A percentile compares a stretch with the other conserved stretches of the same genome.
Evolutionary conservation across 2,113 vertebrate species (phyloP).

Genomic region (Aegypius monachus): DNA sequence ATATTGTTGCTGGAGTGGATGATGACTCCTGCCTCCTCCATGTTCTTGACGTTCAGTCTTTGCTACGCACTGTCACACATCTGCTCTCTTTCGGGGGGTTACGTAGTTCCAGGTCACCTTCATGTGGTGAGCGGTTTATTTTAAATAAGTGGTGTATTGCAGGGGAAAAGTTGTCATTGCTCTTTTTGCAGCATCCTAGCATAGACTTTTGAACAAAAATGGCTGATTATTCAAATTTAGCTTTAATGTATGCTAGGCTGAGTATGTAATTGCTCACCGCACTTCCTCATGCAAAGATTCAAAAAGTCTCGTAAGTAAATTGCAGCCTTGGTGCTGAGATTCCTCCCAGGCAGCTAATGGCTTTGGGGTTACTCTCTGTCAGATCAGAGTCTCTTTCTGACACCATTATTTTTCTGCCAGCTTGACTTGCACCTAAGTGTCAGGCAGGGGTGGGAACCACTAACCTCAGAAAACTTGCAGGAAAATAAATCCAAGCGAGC

Average conservation of each 20-base stretch:
- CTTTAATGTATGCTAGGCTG: background rate
- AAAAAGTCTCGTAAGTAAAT: background rate
- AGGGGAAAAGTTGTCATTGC: background rate
- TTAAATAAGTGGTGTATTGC: background rate
- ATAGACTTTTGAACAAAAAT: background rate
- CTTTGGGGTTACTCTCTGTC: background rate
- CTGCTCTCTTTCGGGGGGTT: background rate
- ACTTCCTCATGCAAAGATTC: background rate
- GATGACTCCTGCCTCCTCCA: background rate
- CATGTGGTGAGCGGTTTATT: background rate
- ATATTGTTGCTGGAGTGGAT: background rate
- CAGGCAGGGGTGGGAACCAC: background rate
- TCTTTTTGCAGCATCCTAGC: background rate
- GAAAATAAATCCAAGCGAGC: background rate
- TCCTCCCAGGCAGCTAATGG: background rate
- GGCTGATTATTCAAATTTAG: background rate
- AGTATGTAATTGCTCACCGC: background rate
- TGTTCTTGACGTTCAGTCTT: background rate
- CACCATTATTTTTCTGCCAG: background rate
- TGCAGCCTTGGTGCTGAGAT: background rate
- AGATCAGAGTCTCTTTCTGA: background rate
- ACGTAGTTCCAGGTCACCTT: background rate
- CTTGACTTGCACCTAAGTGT: background rate
- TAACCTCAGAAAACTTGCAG: background rate
- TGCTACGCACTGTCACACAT: background rate